These are phyloP conservation scores for Ciconia boyciana DNA, from an alignment of 2,113 vertebrate species.

Conservation along the genomic window DNA sequence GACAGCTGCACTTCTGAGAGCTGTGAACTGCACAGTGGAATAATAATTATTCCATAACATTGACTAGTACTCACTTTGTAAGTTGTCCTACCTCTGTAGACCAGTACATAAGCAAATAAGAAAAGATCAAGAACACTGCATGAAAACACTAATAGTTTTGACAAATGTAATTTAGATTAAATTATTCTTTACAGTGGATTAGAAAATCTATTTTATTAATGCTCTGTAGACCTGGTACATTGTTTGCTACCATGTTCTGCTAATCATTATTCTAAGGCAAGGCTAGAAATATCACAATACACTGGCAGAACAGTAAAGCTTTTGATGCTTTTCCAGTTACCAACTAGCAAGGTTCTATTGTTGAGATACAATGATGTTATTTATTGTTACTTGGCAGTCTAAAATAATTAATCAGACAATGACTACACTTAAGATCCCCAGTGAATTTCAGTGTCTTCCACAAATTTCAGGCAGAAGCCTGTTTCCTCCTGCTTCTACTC, in stretches of 20 bases:
- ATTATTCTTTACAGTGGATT: background rate
- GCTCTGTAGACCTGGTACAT: background rate
- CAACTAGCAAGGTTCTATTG: background rate
- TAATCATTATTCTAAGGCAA: background rate
- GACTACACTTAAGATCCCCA: background rate
- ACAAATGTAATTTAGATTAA: background rate
- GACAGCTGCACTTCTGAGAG: background rate
- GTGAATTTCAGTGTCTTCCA: background rate
- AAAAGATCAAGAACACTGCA: background rate
- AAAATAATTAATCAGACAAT: background rate
- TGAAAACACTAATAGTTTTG: background rate
- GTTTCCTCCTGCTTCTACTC: background rate
- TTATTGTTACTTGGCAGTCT: background rate
- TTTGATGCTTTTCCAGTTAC: background rate
- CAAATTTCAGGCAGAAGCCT: background rate
- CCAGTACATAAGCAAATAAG: background rate
- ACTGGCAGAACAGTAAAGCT: background rate
- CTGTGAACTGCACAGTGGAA: background rate
- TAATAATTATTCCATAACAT: background rate
- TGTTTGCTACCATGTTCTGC: background rate
- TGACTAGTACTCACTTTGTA: background rate
- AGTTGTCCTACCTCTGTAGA: background rate
- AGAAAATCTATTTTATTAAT: background rate
- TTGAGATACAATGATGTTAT: background rate
- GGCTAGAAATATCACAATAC: background rate